Evolutionary conservation across 2,888 invertebrate genomes (phyloP).

Genomic region (Gastrophysa polygoni): DNA sequence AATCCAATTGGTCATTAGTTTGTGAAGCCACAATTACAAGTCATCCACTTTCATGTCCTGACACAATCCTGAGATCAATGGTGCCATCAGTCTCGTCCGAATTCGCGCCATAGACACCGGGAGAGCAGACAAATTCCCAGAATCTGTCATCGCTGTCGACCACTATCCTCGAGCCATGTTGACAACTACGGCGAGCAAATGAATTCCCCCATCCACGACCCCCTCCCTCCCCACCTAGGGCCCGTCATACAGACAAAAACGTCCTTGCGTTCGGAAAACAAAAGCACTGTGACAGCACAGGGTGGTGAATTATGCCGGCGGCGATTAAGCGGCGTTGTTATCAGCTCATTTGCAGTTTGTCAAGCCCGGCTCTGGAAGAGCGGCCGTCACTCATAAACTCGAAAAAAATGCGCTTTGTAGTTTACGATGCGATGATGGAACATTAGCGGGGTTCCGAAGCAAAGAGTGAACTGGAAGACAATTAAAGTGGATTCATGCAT

Average conservation of each 20-base stretch:
- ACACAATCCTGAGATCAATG: no score
- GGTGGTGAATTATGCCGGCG: conserved; percentile 26
- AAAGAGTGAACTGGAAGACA: neutral
- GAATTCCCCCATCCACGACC: neutral
- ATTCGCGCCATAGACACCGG: neutral
- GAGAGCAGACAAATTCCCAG: neutral
- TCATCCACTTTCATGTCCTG: no score
- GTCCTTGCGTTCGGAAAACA: neutral
- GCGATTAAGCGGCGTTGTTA: conserved; percentile 28
- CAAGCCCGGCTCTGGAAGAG: conserved; percentile 18
- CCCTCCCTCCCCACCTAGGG: neutral
- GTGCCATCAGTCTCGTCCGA: neutral
- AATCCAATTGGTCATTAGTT: no score
- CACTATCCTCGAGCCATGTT: neutral
- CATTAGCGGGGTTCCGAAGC: neutral
- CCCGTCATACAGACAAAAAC: neutral
- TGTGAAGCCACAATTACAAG: no score
- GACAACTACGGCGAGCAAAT: neutral
- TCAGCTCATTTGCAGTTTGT: conserved; percentile 34
- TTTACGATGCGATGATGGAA: neutral
- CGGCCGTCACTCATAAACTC: conserved; percentile 23
- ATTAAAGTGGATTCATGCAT: neutral
- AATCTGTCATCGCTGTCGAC: neutral
- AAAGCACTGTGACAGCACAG: neutral
- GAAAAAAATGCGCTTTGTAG: neutral